Base-by-base conservation (phyloP, 2,113 vertebrate genomes). In the Symphodus melops region DNA sequence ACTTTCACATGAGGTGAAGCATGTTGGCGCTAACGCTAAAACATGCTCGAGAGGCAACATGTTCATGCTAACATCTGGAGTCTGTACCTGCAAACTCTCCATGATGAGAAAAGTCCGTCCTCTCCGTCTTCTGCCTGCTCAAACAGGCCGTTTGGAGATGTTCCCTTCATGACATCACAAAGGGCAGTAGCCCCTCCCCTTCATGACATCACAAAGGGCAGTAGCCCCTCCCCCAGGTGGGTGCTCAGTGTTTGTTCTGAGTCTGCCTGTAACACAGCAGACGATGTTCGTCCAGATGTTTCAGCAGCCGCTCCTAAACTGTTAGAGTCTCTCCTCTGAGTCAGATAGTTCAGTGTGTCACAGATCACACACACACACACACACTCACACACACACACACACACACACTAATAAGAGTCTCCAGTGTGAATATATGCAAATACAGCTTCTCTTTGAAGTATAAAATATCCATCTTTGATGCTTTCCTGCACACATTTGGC, bases 381-480 rank as follows among this genome's bases (percentile, higher is more conserved):
- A 33, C 28, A 33, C 28, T 5, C 28, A 33, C 3, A 33, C 28
- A 33, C 28, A 33, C 28, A 33, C 28, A 33, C 23, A 9, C 16
- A 16, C 52, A 55, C 23, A 20, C 25, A 8, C 37, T 42, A 60
- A 72, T 46, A 20, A 75, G 37, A 17, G 9, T 44, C 63, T 52
- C 39, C 25, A 37, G 21, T 10, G 21, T 59, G 69, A 2, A 10
- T 8, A 11, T 36, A 42, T 69, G 64, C 67, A 58, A 58, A 80
- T 57, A 17, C 16, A 17, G 44, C 3, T 25, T 17, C 46, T 37
- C 70, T 73, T 70, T 69, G 67, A 62, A 69, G 75, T 49, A 23
- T 17, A 57, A 39, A 37, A 41, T 49, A 6, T 39, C 8, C 13
- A 20, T 63, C 66, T 69, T 79, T 72, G 55, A 79, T 68, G 77